These are phyloP conservation scores for Plusia festucae DNA, from an alignment of 2,888 invertebrate genomes.

Conservation along the genomic window DNA sequence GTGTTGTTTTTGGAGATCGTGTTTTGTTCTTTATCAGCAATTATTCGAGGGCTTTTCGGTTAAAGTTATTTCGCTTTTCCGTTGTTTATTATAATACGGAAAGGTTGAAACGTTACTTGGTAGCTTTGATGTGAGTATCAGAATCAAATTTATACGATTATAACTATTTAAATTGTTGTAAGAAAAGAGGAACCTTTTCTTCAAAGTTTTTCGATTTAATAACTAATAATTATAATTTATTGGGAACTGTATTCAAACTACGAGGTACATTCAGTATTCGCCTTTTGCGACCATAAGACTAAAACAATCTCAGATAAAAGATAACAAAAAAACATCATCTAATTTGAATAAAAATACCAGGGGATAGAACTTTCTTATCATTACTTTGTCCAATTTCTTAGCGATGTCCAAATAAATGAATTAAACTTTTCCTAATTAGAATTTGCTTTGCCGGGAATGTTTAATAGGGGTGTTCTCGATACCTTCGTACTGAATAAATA, in stretches of 20 bases:
- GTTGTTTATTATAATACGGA: not conserved
- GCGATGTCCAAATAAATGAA: slow-evolving; percentile 45
- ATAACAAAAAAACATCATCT: slow-evolving; percentile 28
- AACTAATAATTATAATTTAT: too few relatives aligned
- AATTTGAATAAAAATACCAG: slow-evolving; percentile 32
- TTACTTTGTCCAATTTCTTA: slow-evolving; percentile 31
- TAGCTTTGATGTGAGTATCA: too few relatives aligned
- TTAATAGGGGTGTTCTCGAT: slow-evolving; percentile 32
- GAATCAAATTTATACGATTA: too few relatives aligned
- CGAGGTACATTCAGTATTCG: too few relatives aligned
- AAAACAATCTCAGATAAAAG: not conserved
- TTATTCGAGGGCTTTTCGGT: not conserved
- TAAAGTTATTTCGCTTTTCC: not conserved
- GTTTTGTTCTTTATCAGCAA: not conserved
- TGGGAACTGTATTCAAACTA: too few relatives aligned
- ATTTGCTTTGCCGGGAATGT: slow-evolving; percentile 38
- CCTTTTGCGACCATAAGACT: not conserved
- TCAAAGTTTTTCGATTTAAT: too few relatives aligned
- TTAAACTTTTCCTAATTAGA: slow-evolving; percentile 49
- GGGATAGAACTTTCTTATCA: slow-evolving; percentile 35
- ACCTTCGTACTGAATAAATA: slow-evolving; percentile 12
- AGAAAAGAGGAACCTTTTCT: too few relatives aligned
- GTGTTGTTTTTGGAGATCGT: slow-evolving; percentile 5
- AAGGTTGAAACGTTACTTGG: not conserved
- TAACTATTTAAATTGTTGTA: too few relatives aligned